phyloP scores from a whole-genome alignment of 2,888 invertebrate genomes.

The Dynastes tityus region DNA sequence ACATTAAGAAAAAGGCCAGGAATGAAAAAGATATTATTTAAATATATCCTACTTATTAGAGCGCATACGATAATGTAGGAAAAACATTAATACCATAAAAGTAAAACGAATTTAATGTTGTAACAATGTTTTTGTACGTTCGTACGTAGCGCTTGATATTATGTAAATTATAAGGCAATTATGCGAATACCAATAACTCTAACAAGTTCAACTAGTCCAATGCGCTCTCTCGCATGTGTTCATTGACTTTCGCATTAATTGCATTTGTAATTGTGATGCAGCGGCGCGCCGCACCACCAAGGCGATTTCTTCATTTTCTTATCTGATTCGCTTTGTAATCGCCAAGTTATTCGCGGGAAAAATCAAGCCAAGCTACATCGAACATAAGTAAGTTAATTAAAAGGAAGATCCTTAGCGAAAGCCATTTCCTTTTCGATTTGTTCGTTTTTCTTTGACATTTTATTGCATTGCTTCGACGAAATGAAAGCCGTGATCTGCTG shows the following conservation, averaged over 20 bases:
- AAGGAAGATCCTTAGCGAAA: constrained; percentile 10
- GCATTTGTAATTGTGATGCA: constrained; percentile 26
- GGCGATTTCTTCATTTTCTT: constrained; percentile 20
- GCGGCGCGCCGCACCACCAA: neutral
- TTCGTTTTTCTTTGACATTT: neutral
- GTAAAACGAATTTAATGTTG: constrained; percentile 34
- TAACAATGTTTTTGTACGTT: constrained; percentile 16
- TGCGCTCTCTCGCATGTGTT: constrained; percentile 20
- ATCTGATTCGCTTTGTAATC: constrained; percentile 17
- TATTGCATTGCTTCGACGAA: too few relatives aligned
- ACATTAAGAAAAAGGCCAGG: constrained; percentile 15
- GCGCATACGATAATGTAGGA: neutral
- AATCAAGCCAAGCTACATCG: constrained; percentile 4
- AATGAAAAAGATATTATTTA: constrained; percentile 21
- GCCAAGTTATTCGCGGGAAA: constrained; percentile 17
- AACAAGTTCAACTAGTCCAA: constrained; percentile 33
- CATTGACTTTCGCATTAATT: constrained; percentile 35
- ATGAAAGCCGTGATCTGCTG: too few relatives aligned
- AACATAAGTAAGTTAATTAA: constrained; percentile 4
- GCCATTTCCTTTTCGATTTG: constrained; percentile 8
- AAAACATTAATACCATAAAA: constrained; percentile 32
- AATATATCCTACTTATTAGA: constrained; percentile 21
- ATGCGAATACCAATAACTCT: constrained; percentile 42
- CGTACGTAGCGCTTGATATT: constrained; percentile 9
- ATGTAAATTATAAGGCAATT: constrained; percentile 41